Evolutionary conservation across 2,888 invertebrate species (phyloP).

Genomic region (Lordiphosa fenestrarum): DNA sequence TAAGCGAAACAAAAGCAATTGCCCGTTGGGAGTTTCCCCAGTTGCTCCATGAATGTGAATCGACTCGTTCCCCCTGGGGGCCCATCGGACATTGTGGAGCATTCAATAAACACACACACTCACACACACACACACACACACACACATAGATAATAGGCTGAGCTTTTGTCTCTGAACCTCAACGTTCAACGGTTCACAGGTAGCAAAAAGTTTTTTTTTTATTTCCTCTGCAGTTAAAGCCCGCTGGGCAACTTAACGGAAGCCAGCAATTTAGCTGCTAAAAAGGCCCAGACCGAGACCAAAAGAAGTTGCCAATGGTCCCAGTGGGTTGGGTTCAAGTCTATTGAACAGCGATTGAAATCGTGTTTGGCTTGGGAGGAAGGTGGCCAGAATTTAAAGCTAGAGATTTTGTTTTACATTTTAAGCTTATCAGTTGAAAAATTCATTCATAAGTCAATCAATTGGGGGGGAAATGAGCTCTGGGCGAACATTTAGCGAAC

Average conservation of each 20-base stretch:
- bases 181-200: slow-evolving; percentile 10
- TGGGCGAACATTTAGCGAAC: too few species aligned
- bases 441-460: too few species aligned
- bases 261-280: slow-evolving; percentile 71
- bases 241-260: slow-evolving; percentile 69
- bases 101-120: slow-evolving; percentile 43
- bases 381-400: too few species aligned
- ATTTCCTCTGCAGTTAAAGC: slow-evolving; percentile 23
- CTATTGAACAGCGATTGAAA: slow-evolving; percentile 44
- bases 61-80: slow-evolving; percentile 36
- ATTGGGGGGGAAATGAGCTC: too few species aligned
- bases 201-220: slow-evolving; percentile 16
- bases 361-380: neutral
- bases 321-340: slow-evolving; percentile 28
- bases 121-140: slow-evolving; percentile 18
- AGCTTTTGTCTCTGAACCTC: slow-evolving; percentile 8
- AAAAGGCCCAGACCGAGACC: slow-evolving; percentile 54
- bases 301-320: slow-evolving; percentile 32
- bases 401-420: too few species aligned
- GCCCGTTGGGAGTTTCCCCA: slow-evolving; percentile 39
- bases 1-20: slow-evolving; percentile 60
- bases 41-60: slow-evolving; percentile 1
- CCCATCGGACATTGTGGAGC: slow-evolving; percentile 56
- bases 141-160: slow-evolving; percentile 29
- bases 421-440: too few species aligned